Percentiles rank a stretch among this genome's conserved stretches.
Evolutionary conservation across 2,113 vertebrate species (phyloP).

Genomic region (Thunnus thynnus): DNA sequence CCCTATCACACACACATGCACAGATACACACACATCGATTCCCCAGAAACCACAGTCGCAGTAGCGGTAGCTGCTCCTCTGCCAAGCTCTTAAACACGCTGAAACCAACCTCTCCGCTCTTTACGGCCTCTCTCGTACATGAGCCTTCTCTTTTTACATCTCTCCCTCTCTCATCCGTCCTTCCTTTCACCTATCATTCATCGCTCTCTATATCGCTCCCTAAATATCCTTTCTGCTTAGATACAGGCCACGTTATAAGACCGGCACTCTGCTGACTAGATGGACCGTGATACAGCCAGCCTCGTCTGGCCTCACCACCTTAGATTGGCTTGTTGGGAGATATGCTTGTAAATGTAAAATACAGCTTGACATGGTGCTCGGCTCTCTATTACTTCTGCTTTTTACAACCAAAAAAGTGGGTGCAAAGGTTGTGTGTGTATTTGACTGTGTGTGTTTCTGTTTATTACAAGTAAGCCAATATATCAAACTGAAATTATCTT

Average conservation of each 20-base stretch:
- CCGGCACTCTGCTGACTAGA: constrained; percentile 67
- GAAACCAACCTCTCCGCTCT: constrained; percentile 72
- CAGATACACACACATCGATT: constrained; percentile 48
- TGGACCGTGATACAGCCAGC: constrained; percentile 52
- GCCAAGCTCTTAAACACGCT: constrained; percentile 78
- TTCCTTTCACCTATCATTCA: constrained; percentile 68
- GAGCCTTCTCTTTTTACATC: constrained; percentile 74
- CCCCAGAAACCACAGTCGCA: constrained; percentile 69
- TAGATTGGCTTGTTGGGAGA: constrained; percentile 65
- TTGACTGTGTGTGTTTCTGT: constrained; percentile 32
- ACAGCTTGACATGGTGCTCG: constrained; percentile 52
- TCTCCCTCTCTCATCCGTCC: constrained; percentile 42
- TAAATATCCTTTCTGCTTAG: constrained; percentile 81
- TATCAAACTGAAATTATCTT: constrained; percentile 55
- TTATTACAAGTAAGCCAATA: constrained; percentile 55
- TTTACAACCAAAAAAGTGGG: constrained; percentile 52
- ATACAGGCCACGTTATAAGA: constrained; percentile 67
- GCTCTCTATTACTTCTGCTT: constrained; percentile 60
- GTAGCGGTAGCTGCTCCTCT: constrained; percentile 54
- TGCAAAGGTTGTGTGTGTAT: constrained; percentile 45
- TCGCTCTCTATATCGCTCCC: constrained; percentile 59
- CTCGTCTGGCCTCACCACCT: constrained; percentile 63
- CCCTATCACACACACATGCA: constrained; percentile 33
- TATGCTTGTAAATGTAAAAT: constrained; percentile 76
- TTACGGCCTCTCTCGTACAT: constrained; percentile 65